Evolutionary conservation across 2,888 invertebrate genomes (phyloP).

Genomic region (Beris chalybata): DNA sequence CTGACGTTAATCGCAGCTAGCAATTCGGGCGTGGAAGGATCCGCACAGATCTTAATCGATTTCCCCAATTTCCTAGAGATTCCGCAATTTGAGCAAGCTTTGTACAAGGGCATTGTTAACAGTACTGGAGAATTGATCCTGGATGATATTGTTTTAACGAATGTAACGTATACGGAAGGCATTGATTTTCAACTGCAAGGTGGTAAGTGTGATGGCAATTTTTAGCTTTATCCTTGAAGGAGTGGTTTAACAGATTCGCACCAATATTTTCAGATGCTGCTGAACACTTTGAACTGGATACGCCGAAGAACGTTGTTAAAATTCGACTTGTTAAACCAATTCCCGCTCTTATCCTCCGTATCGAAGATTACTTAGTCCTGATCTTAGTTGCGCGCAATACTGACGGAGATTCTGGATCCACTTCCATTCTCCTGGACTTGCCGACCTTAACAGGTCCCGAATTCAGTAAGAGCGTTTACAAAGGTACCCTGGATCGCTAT

Average conservation of each 20-base stretch:
- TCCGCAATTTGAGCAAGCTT: constrained; percentile 41
- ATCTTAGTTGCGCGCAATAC: constrained; percentile 1
- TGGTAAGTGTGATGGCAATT: constrained; percentile 20
- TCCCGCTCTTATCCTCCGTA: neutral
- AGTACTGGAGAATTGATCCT: constrained; percentile 36
- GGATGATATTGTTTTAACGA: constrained; percentile 38
- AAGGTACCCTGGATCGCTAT: constrained; percentile 17
- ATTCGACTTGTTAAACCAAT: neutral
- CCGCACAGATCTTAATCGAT: constrained; percentile 32
- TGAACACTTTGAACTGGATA: neutral
- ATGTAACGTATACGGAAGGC: constrained; percentile 29
- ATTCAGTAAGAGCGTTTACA: constrained; percentile 16
- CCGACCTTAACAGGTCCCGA: constrained; percentile 8
- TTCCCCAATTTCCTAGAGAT: constrained; percentile 8
- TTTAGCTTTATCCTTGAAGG: neutral
- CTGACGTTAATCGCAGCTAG: constrained; percentile 11
- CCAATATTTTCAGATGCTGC: neutral
- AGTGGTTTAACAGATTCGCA: no score
- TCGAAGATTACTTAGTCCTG: constrained; percentile 4
- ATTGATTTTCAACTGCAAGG: constrained; percentile 38
- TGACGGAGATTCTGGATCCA: constrained; percentile 5
- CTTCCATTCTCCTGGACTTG: constrained; percentile 12
- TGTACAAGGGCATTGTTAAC: constrained; percentile 41
- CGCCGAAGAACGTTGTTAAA: neutral
- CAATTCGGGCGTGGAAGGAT: constrained; percentile 6